phyloP scores from a whole-genome alignment of 1,140 invertebrate species.

The Hirudo medicinalis region DNA sequence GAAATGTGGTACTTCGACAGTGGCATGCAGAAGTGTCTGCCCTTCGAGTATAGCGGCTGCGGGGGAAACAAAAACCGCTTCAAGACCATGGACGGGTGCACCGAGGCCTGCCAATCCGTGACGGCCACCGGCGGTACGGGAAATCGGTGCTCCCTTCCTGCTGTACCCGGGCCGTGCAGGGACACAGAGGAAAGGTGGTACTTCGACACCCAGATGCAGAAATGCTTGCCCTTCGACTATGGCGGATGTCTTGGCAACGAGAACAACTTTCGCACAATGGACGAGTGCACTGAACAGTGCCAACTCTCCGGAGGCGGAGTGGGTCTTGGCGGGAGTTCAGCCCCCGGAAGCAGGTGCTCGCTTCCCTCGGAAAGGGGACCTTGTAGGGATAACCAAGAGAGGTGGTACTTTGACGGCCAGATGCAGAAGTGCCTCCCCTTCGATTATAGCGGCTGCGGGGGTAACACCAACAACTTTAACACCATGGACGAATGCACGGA shows the following conservation, averaged over 20 bases:
- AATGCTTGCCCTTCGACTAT: conserved; percentile 87
- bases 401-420: conserved; percentile 22
- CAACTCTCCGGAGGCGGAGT: background rate
- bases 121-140: background rate
- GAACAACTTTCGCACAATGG: conserved; percentile 60
- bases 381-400: conserved; percentile 4
- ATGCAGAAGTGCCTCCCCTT: conserved; percentile 23
- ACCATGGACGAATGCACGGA: conserved; percentile 22
- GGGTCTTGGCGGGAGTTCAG: no score
- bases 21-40: conserved; percentile 41
- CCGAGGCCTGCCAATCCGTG: conserved; percentile 39
- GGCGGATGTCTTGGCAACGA: conserved; percentile 70
- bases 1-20: conserved; percentile 46
- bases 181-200: conserved; percentile 66
- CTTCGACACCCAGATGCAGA: conserved; percentile 58
- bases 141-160: conserved; percentile 46
- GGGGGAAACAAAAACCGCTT: conserved; percentile 56
- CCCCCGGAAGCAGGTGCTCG: background rate
- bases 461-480: conserved; percentile 24
- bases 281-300: conserved; percentile 53
- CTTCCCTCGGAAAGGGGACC: conserved; percentile 6
- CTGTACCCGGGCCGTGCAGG: conserved; percentile 64
- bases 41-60: conserved; percentile 53
- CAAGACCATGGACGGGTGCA: conserved; percentile 25
- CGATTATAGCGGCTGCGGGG: conserved; percentile 22